Evolutionary conservation across 2,113 vertebrate genomes (phyloP), one percentile per base, ranked within the genome.

Genomic region (Oncorhynchus nerka): DNA sequence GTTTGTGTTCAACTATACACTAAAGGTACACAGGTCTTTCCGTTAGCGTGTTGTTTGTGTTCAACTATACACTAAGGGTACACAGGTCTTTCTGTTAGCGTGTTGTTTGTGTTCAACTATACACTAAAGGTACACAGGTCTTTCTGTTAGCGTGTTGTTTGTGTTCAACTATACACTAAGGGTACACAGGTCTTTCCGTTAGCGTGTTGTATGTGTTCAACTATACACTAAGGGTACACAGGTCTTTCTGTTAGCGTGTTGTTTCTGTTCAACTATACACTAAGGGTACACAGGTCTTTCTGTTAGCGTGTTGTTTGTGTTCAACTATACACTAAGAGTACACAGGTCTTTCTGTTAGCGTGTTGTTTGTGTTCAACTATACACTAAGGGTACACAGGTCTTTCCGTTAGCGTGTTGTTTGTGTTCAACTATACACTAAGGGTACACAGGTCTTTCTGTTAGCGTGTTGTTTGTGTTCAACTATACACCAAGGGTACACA

Each of bases 61-160:
- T 49, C 24, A 45, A 4, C 6, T n/a, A 48, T 7, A 16, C 28
- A 9, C 39, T 39, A 8, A 39, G 8, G 39, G 39, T 39, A 39
- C 7, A 9, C 2, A 39, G 39, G 39, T 20, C 22, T 32, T 79
- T 49, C 20, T 80, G 57, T 74, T 8, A 39, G 61, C 34, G 22
- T 70, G 20, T 70, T 48, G 16, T 16, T 55, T 57, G 19, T 59
- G 73, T 55, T 49, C 24, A 45, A 4, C 6, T n/a, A 48, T 7
- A 16, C 28, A 9, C 39, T 39, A 8, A 39, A 2, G 39, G 39
- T 39, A 39, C 7, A 9, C 2, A 39, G 39, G 39, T 20, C 22
- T 32, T 79, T 49, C 20, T 80, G 57, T 74, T 8, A 39, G 61
- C 34, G 22, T 70, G 20, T 70, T 48, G 16, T 16, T 55, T 57